Evolutionary conservation across 2,113 vertebrate genomes (phyloP), one percentile per base, ranked within the genome.

Genomic region (Sylvilagus bachmani): DNA sequence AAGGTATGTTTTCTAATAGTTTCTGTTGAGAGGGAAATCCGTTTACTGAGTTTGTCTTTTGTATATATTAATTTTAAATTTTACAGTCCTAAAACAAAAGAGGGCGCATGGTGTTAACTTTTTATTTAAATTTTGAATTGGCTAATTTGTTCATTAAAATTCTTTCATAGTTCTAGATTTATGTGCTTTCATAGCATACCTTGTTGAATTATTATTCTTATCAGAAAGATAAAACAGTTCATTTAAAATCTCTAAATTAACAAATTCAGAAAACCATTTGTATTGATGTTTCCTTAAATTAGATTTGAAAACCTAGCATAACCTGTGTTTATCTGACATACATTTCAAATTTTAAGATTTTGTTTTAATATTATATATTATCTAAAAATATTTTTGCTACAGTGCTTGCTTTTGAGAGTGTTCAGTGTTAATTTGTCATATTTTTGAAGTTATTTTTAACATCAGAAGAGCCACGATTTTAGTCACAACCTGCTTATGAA

Each of bases 1-100:
- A 98, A 98, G 98, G 99, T 99, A 97, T 97, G 98, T 93, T 36
- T 58, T 7, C 5, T 24, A 16, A 11, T 19, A 24, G 9, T n/a
- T 73, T 75, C 61, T 66, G 10, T 24, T 49, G 6, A 44, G 33
- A 61, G 11, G n/a, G 25, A 22, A 64, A 71, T 61, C 17, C 2
- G 14, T 6, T 69, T 86, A 33, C 14, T 31, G 53, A 84, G 25
- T 36, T 90, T 86, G n/a, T 3, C 27, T 71, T 86, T 66, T 10
- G 10, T 67, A 5, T 90, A 16, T 74, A 51, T 21, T 58, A 61
- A 44, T 66, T 58, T 87, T 86, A 69, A 53, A n/a, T 74, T 85
- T 86, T 70, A 24, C 88, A 29, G n/a, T 10, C 24, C 8, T 58
- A 66, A 84, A 78, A 38, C 5, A 10, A 80, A 80, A 82, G 49